Evolutionary conservation across 2,888 invertebrate genomes (phyloP).

Genomic region (Phytoseiulus persimilis): DNA sequence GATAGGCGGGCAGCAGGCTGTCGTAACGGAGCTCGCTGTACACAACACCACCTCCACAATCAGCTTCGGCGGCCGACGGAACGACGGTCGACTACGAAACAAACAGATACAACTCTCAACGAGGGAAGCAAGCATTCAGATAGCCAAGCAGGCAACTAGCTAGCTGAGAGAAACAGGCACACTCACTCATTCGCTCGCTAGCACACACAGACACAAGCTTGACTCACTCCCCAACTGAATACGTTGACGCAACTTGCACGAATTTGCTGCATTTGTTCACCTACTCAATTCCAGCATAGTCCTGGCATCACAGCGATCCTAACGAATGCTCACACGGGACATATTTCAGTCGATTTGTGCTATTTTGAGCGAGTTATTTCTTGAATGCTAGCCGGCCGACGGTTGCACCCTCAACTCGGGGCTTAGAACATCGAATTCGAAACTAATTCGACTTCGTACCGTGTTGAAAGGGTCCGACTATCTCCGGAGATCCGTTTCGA

Average conservation of each 20-base stretch:
- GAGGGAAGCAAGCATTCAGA: not conserved
- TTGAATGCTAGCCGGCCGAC: not conserved
- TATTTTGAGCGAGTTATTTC: not conserved
- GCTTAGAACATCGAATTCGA: not conserved
- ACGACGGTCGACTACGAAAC: not conserved
- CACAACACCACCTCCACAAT: not conserved
- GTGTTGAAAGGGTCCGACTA: conserved; percentile 19
- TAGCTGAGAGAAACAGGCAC: not conserved
- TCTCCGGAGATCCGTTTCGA: conserved; percentile 34
- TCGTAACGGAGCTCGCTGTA: not conserved
- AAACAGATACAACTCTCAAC: not conserved
- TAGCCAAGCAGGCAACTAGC: not conserved
- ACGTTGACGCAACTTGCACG: not conserved
- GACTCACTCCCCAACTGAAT: not conserved
- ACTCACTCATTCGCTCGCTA: conserved; percentile 5
- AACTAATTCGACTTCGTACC: conserved; percentile 19
- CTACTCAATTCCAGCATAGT: not conserved
- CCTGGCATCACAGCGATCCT: conserved; percentile 5
- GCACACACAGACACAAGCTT: not conserved
- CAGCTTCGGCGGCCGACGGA: not conserved
- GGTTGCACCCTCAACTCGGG: not conserved
- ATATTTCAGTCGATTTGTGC: not conserved
- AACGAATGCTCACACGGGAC: not conserved
- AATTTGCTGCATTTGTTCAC: not conserved
- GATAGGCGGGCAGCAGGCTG: not conserved